Conservation (phyloP, 2,797 vertebrate species). For the Gobio occitaniae region DNA sequence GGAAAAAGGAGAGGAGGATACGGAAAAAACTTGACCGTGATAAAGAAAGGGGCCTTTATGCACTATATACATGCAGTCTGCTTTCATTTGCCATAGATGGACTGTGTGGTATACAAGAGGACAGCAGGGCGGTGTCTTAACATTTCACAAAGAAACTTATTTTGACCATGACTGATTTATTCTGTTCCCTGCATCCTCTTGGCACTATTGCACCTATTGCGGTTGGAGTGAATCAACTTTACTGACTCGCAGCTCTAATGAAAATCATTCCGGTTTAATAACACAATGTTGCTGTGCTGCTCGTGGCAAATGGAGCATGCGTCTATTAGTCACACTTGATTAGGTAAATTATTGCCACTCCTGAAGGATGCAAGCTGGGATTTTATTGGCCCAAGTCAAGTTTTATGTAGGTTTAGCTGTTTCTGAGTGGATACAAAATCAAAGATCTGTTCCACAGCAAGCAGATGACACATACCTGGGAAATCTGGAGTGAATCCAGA, state of each 20-base stretch:
- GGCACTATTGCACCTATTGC: constrained; percentile 65
- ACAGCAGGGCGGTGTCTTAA: constrained; percentile 49
- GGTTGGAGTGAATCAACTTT: constrained; percentile 61
- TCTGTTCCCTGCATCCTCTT: constrained; percentile 59
- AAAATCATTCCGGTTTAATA: constrained; percentile 57
- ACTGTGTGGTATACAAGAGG: constrained; percentile 42
- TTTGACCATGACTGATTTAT: constrained; percentile 67
- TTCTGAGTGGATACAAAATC: constrained; percentile 4
- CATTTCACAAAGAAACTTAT: constrained; percentile 71
- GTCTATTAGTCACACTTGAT: constrained; percentile 56
- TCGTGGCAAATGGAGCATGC: constrained; percentile 34
- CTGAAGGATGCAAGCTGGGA: constrained; percentile 2
- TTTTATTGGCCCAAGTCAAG: constrained; percentile 5
- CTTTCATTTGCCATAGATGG: background rate
- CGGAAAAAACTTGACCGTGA: background rate
- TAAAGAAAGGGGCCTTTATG: constrained; percentile 18
- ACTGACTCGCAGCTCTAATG: constrained; percentile 59
- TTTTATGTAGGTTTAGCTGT: background rate
- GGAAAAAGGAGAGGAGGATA: constrained; percentile 29
- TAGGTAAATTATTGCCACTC: constrained; percentile 31
- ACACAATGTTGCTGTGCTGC: constrained; percentile 35
- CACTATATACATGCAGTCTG: background rate
- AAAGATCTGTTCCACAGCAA: constrained; percentile 9
- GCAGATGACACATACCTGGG: background rate
- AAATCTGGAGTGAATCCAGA: constrained; percentile 9